Conservation (phyloP, 2,888 invertebrate genomes). For the Drosophila aldrichi region DNA sequence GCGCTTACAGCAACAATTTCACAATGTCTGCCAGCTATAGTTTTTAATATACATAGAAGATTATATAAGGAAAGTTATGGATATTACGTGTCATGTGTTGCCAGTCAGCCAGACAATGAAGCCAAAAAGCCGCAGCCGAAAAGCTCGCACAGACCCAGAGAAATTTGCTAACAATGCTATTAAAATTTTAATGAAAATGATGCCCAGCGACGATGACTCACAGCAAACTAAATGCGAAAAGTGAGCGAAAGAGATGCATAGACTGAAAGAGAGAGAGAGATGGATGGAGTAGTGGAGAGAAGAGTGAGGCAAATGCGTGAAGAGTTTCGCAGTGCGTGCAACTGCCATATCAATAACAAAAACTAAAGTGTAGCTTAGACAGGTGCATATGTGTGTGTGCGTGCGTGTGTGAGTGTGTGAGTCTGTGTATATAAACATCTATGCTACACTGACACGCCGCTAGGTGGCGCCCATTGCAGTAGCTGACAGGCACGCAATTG, state of each 20-base stretch:
- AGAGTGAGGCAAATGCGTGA: slow-evolving; percentile 50
- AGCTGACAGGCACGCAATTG: slow-evolving; percentile 49
- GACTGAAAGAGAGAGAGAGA: background rate
- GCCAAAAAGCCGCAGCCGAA: slow-evolving; percentile 17
- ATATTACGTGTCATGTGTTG: slow-evolving; percentile 41
- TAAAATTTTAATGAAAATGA: slow-evolving; percentile 78
- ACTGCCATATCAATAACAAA: slow-evolving; percentile 77
- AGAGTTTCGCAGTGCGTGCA: slow-evolving; percentile 64
- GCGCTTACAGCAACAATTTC: slow-evolving; percentile 14
- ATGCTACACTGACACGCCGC: slow-evolving; percentile 53
- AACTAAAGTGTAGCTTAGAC: slow-evolving; percentile 43
- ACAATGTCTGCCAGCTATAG: background rate
- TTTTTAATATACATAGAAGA: slow-evolving; percentile 12
- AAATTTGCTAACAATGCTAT: slow-evolving; percentile 56
- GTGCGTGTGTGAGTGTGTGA: slow-evolving; percentile 4
- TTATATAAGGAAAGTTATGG: slow-evolving; percentile 42
- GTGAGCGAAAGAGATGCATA: background rate
- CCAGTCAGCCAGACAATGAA: slow-evolving; percentile 5
- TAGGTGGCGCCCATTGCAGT: slow-evolving; percentile 48
- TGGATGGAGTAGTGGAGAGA: slow-evolving; percentile 2
- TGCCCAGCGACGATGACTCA: slow-evolving; percentile 72
- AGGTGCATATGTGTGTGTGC: slow-evolving; percentile 12
- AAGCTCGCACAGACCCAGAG: slow-evolving; percentile 14
- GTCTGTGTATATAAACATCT: slow-evolving; percentile 27
- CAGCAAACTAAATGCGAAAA: background rate